phyloP scores from a whole-genome alignment of 2,888 invertebrate genomes.

The Xestobium rufovillosum region DNA sequence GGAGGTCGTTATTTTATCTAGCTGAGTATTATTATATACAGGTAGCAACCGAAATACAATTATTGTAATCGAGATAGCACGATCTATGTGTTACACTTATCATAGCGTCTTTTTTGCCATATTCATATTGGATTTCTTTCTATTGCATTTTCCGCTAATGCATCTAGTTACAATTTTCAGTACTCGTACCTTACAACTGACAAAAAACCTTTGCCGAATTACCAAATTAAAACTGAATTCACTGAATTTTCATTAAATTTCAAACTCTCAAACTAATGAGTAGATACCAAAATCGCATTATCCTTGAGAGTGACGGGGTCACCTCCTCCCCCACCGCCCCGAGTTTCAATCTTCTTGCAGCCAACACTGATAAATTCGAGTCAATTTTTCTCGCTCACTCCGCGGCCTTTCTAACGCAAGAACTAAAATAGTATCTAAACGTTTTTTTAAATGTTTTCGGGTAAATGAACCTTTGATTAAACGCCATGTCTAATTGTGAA shows the following conservation, averaged over 20 bases:
- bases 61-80: too few relatives aligned
- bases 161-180: too few relatives aligned
- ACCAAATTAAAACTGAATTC: too few relatives aligned
- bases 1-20: too few relatives aligned
- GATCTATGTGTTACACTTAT: too few relatives aligned
- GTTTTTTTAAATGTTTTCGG: conserved; percentile 31
- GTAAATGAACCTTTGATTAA: conserved; percentile 36
- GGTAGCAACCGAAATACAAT: too few relatives aligned
- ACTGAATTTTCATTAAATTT: conserved; percentile 7
- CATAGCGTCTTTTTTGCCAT: too few relatives aligned
- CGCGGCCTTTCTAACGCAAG: conserved; percentile 39
- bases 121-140: too few relatives aligned
- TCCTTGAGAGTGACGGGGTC: conserved; percentile 30
- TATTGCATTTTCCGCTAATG: too few relatives aligned
- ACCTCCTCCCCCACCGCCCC: conserved; percentile 31
- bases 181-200: too few relatives aligned
- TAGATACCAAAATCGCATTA: conserved; percentile 44
- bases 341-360: conserved; percentile 42
- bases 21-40: too few relatives aligned
- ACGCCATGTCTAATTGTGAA: conserved; percentile 33
- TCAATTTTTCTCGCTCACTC: conserved; percentile 49
- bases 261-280: conserved; percentile 34
- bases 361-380: conserved; percentile 47
- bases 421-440: conserved; percentile 38
- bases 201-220: too few relatives aligned